Evolutionary conservation across 2,888 invertebrate species (phyloP).

Genomic region (Corbicula japonica): DNA sequence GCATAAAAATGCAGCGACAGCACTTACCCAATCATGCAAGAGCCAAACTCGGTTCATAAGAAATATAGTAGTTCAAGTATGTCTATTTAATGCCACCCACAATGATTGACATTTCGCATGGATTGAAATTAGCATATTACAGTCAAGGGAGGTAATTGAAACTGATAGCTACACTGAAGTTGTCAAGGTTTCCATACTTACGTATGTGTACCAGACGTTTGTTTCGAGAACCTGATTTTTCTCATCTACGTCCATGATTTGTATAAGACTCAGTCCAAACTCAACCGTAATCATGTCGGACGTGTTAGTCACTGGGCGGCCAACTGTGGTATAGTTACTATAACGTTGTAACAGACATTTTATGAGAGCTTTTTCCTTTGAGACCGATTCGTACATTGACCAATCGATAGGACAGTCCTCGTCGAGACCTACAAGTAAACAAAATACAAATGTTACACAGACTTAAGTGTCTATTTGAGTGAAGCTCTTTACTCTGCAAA

Average conservation of each 20-base stretch:
- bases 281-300: slow-evolving; percentile 77
- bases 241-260: slow-evolving; percentile 82
- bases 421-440: slow-evolving; percentile 47
- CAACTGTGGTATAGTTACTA: slow-evolving; percentile 76
- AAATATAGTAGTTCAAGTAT: too few relatives aligned
- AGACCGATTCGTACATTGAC: slow-evolving; percentile 67
- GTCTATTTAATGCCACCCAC: too few relatives aligned
- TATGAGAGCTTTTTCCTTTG: slow-evolving; percentile 84
- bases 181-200: slow-evolving; percentile 63
- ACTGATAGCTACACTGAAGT: not conserved
- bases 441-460: not conserved
- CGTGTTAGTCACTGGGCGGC: slow-evolving; percentile 78
- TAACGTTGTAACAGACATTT: slow-evolving; percentile 81
- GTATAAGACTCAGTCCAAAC: slow-evolving; percentile 80
- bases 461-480: not conserved
- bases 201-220: slow-evolving; percentile 81
- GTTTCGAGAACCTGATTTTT: slow-evolving; percentile 81
- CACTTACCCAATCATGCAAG: too few relatives aligned
- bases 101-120: too few relatives aligned
- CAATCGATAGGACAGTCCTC: slow-evolving; percentile 57
- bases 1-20: too few relatives aligned
- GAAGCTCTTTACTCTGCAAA: too few relatives aligned
- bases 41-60: too few relatives aligned
- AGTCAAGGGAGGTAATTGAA: too few relatives aligned
- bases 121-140: too few relatives aligned